phyloP scores from a whole-genome alignment of 2,797 vertebrate species.

The Pogonophryne albipinna region DNA sequence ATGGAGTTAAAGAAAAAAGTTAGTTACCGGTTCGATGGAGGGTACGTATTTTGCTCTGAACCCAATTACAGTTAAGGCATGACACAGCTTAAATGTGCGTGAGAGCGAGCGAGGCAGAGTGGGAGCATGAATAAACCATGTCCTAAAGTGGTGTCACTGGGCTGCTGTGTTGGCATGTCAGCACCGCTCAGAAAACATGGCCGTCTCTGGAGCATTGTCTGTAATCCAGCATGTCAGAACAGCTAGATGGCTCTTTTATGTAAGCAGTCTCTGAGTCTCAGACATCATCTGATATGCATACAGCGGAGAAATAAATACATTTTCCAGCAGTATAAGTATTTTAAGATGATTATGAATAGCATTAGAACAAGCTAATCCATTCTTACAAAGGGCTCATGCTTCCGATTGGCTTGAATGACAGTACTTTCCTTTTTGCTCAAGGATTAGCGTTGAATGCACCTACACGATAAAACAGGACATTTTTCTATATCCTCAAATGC shows the following conservation, averaged over 20 bases:
- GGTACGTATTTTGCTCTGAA: constrained; percentile 55
- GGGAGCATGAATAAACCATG: constrained; percentile 81
- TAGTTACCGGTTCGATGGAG: constrained; percentile 16
- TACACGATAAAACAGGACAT: constrained; percentile 51
- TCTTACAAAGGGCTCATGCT: constrained; percentile 57
- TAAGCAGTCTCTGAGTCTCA: constrained; percentile 63
- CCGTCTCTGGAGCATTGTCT: constrained; percentile 72
- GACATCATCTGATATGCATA: constrained; percentile 63
- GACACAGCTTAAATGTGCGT: constrained; percentile 55
- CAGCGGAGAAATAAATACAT: constrained; percentile 33
- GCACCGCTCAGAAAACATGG: constrained; percentile 70
- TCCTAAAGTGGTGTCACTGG: constrained; percentile 77
- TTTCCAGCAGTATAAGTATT: constrained; percentile 37
- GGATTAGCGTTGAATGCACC: constrained; percentile 64
- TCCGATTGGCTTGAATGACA: constrained; percentile 52
- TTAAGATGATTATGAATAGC: constrained; percentile 56
- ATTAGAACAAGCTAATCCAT: constrained; percentile 58
- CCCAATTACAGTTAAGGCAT: constrained; percentile 56
- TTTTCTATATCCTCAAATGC: constrained; percentile 55
- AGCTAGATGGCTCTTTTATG: constrained; percentile 65
- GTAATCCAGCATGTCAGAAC: constrained; percentile 70
- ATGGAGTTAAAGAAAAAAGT: no score
- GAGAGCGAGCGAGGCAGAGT: constrained; percentile 47
- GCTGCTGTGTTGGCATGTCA: constrained; percentile 75
- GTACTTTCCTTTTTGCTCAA: constrained; percentile 19